Percentiles rank a stretch among this genome's conserved stretches.
Evolutionary conservation across 1,140 invertebrate genomes (phyloP).

Genomic region (Galleria mellonella): DNA sequence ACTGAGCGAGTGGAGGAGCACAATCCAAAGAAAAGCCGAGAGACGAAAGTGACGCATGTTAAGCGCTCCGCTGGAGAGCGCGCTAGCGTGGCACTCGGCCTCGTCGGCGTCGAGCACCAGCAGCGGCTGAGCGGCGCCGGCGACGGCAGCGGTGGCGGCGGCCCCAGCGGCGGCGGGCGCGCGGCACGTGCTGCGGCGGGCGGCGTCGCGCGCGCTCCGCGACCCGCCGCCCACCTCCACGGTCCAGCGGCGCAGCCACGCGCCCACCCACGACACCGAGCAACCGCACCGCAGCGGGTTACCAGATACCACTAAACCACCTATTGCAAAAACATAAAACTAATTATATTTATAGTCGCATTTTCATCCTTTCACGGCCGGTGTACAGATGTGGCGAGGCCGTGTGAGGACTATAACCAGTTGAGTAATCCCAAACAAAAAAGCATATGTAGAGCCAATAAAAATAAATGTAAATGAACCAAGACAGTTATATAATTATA

Average conservation of each 20-base stretch:
- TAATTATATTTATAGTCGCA: not conserved
- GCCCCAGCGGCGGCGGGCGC: conserved; percentile 78
- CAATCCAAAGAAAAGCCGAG: not conserved
- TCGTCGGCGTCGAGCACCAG: conserved; percentile 83
- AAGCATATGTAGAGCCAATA: conserved; percentile 29
- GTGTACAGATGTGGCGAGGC: no score
- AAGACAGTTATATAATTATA: no score
- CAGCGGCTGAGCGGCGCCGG: conserved; percentile 78
- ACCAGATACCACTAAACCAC: conserved; percentile 86
- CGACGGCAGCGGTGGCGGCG: conserved; percentile 80
- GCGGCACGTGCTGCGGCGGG: conserved; percentile 73
- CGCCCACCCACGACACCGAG: conserved; percentile 89
- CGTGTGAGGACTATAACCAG: no score
- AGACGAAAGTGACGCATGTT: conserved; percentile 83
- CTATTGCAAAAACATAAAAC: conserved; percentile 69
- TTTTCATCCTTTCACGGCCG: conserved; percentile 76
- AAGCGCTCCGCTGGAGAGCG: conserved; percentile 78
- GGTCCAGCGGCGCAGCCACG: conserved; percentile 89
- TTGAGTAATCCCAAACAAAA: conserved; percentile 11
- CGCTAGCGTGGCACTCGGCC: conserved; percentile 84
- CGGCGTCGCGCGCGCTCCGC: conserved; percentile 57
- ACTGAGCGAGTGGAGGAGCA: conserved; percentile 14
- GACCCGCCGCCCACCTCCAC: conserved; percentile 73
- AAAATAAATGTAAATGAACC: no score
- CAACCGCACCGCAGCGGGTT: conserved; percentile 92